phyloP scores from a whole-genome alignment of 2,888 invertebrate species.

The Trissolcus brochymenae region DNA sequence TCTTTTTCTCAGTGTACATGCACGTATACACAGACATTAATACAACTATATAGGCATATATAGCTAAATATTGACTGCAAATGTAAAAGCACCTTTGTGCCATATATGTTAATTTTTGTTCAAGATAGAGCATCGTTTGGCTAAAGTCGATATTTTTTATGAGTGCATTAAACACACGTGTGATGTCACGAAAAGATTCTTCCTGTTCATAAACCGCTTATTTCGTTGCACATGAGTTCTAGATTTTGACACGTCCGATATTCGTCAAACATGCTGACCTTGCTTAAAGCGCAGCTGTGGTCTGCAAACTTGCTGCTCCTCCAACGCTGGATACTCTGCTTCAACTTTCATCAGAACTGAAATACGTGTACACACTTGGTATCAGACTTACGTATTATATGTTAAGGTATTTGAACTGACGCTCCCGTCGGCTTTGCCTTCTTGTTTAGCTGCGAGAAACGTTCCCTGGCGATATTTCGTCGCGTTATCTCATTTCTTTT shows the following conservation, averaged over 20 bases:
- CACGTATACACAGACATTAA: too few species aligned
- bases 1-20: too few species aligned
- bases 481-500: constrained; percentile 52
- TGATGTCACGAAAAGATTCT: neutral
- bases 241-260: constrained; percentile 9
- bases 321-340: constrained; percentile 49
- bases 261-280: constrained; percentile 38
- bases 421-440: neutral
- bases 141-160: too few species aligned
- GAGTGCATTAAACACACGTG: neutral
- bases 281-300: constrained; percentile 59
- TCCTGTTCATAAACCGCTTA: constrained; percentile 7
- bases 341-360: constrained; percentile 40
- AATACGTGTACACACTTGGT: constrained; percentile 26
- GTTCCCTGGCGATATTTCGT: constrained; percentile 39
- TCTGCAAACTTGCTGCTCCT: constrained; percentile 32
- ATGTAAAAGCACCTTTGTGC: too few species aligned
- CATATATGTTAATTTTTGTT: too few species aligned
- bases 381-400: constrained; percentile 32
- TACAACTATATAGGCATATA: too few species aligned
- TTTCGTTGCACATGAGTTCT: constrained; percentile 8
- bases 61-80: too few species aligned
- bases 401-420: constrained; percentile 38
- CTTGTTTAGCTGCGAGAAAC: constrained; percentile 11
- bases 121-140: too few species aligned